These are phyloP conservation scores for Ylistrum balloti DNA, from an alignment of 1,140 invertebrate genomes.

Conservation along the genomic window DNA sequence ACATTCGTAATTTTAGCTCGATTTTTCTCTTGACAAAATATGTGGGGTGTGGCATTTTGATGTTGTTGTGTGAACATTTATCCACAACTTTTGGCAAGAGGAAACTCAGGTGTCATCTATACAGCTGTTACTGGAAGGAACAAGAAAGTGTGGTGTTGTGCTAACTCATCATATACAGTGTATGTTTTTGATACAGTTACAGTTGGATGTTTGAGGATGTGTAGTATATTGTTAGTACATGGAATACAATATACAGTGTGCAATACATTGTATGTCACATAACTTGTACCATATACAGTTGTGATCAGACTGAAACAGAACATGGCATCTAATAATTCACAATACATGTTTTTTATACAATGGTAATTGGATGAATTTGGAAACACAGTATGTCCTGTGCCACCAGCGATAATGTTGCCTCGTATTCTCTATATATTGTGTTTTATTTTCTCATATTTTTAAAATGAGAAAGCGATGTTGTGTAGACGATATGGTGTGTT, in stretches of 20 bases:
- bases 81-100: not conserved
- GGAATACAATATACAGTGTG: too few species aligned
- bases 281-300: too few species aligned
- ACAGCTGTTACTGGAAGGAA: not conserved
- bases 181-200: too few species aligned
- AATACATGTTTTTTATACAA: slow-evolving; percentile 29
- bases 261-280: too few species aligned
- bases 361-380: not conserved
- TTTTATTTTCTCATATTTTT: too few species aligned
- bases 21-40: not conserved
- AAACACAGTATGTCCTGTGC: not conserved
- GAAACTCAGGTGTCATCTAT: not conserved
- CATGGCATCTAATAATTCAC: not conserved
- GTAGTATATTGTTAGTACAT: not conserved
- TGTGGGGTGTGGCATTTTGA: not conserved
- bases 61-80: not conserved
- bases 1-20: not conserved
- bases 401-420: not conserved
- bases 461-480: not conserved
- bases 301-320: too few species aligned
- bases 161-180: too few species aligned
- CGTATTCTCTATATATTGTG: not conserved
- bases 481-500: not conserved
- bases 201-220: not conserved
- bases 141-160: too few species aligned